Evolutionary conservation across 2,888 invertebrate genomes (phyloP).

Genomic region (Deilephila elpenor): DNA sequence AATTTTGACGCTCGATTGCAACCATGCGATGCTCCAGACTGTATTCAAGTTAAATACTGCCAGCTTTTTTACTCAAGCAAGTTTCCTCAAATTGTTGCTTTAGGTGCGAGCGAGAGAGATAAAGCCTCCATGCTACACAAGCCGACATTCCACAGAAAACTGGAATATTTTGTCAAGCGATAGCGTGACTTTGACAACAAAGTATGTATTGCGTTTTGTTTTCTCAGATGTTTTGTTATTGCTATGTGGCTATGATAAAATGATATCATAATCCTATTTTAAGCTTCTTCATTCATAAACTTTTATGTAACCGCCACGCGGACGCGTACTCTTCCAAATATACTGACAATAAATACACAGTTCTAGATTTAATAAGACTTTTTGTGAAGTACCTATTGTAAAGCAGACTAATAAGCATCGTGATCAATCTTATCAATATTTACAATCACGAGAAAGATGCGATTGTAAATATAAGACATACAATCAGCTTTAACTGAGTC

Average conservation of each 20-base stretch:
- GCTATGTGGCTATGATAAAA: not conserved
- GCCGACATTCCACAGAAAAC: not conserved
- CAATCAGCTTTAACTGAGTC: too few relatives aligned
- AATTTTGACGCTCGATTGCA: constrained; percentile 44
- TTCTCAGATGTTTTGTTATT: not conserved
- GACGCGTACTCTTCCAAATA: not conserved
- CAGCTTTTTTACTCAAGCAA: not conserved
- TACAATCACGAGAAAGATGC: too few relatives aligned
- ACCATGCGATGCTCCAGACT: constrained; percentile 1
- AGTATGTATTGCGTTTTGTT: not conserved
- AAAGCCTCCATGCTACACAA: not conserved
- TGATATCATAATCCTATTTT: not conserved
- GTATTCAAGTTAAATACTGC: not conserved
- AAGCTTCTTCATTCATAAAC: not conserved
- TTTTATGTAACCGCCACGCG: not conserved
- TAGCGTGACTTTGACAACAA: constrained; percentile 10
- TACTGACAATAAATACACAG: not conserved
- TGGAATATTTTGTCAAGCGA: constrained; percentile 3
- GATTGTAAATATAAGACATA: too few relatives aligned
- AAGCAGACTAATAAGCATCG: too few relatives aligned
- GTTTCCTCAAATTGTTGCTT: not conserved
- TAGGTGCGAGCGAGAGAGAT: not conserved
- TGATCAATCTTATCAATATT: too few relatives aligned
- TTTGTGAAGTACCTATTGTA: too few relatives aligned
- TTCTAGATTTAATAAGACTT: not conserved